Evolutionary conservation across 1,140 invertebrate genomes (phyloP), one percentile per base, ranked within the genome.

Genomic region (Trypoxylus dichotomus): DNA sequence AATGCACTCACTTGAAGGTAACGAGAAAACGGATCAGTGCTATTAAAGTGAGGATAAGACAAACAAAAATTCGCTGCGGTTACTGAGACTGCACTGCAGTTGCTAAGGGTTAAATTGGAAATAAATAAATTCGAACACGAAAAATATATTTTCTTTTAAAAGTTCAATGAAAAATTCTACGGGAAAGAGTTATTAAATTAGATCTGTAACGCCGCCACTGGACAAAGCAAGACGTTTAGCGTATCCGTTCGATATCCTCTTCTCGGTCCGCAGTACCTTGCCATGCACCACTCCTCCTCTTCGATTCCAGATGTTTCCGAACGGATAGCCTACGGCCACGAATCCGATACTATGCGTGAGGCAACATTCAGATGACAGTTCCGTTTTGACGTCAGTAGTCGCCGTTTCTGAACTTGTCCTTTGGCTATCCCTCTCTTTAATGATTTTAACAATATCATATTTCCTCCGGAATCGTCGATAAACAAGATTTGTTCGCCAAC

Each of bases 361-460:
- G 60, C 19, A 63, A 63, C 60, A 63, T 63, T 63, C 60, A 63
- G 24, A 63, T 63, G 60, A 63, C 60, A 63, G 60, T 63, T 63
- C 25, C 60, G 60, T 11, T 37, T 63, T 63, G 21, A 11, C 25
- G 43, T 47, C 43, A 47, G 60, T 19, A 7, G 60, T 63, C 60
- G 60, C 3, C 19, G 19, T 63, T 27, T 5, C 60, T 63, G 10
- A 63, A 63, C 60, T 63, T 24, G 21, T 63, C 60, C 60, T 63
- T 27, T 24, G 60, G 60, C 43, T 47, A 63, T 15, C 60, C 60
- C 21, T 21, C 21, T 19, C 15, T 63, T 63, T 63, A 63, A 63
- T 63, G 60, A 63, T 27, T 63, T 63, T 63, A 63, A 63, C 60
- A 63, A 63, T 63, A 63, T 63, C 60, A 63, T 24, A 63, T 63